Evolutionary conservation across 2,797 vertebrate species (phyloP).

Genomic region (Pangasius sanitwongsei): DNA sequence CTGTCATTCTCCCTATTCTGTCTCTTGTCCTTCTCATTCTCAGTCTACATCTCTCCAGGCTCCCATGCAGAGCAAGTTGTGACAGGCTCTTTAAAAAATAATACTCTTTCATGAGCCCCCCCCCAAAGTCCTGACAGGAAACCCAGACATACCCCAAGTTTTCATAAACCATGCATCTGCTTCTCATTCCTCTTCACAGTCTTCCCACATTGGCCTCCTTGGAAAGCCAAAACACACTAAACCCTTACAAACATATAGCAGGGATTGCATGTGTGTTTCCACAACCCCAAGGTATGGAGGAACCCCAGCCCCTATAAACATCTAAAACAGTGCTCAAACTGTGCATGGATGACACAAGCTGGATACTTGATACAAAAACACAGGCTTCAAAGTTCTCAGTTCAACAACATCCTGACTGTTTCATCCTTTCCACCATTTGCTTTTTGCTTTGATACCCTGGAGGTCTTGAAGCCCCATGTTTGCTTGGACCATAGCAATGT

Average conservation of each 20-base stretch:
- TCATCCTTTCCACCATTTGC: constrained; percentile 34
- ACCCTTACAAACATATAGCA: not conserved
- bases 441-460: constrained; percentile 38
- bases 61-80: constrained; percentile 34
- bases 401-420: constrained; percentile 27
- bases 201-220: constrained; percentile 9
- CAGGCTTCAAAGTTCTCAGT: constrained; percentile 40
- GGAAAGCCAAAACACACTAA: constrained; percentile 12
- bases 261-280: not conserved
- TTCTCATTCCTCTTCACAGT: constrained; percentile 22
- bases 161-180: constrained; percentile 7
- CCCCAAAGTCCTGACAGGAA: constrained; percentile 37
- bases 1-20: constrained; percentile 24
- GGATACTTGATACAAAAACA: constrained; percentile 15
- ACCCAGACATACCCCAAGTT: constrained; percentile 3
- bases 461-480: constrained; percentile 26
- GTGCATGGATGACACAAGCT: not conserved
- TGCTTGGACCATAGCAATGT: constrained; percentile 36
- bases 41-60: constrained; percentile 10
- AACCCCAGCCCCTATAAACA: constrained; percentile 19
- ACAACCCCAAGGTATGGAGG: not conserved
- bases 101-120: constrained; percentile 30
- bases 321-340: constrained; percentile 9
- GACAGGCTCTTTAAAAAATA: constrained; percentile 41
- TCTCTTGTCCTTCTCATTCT: constrained; percentile 14